Conservation (phyloP, 2,888 invertebrate species). For the Aspidapion aeneum region DNA sequence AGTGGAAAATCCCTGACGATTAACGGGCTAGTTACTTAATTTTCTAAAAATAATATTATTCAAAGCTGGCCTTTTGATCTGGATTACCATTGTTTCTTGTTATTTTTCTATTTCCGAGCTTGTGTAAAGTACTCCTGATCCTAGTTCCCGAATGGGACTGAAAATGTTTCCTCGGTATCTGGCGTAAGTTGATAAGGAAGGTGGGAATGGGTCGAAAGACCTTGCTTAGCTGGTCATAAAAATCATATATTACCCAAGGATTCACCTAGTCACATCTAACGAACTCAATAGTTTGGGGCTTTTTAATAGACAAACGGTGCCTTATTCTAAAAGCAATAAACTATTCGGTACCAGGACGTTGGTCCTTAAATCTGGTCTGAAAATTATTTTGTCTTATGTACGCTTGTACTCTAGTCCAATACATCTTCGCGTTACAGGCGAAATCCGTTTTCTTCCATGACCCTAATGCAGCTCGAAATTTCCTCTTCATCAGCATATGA, state of each 20-base stretch:
- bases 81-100: too few species aligned
- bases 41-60: too few species aligned
- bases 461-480: slow-evolving; percentile 4
- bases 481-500: slow-evolving; percentile 6
- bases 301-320: slow-evolving; percentile 17
- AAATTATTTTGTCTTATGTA: slow-evolving; percentile 11
- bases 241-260: background rate
- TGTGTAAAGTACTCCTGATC: too few species aligned
- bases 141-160: too few species aligned
- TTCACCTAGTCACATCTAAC: slow-evolving; percentile 12
- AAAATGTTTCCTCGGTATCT: too few species aligned
- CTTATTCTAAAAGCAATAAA: slow-evolving; percentile 14
- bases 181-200: too few species aligned
- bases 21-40: too few species aligned
- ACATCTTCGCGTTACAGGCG: slow-evolving; percentile 19
- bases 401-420: slow-evolving; percentile 14
- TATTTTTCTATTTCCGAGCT: too few species aligned
- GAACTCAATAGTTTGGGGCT: slow-evolving; percentile 18
- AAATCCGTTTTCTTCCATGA: slow-evolving; percentile 21
- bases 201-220: too few species aligned
- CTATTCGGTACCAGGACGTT: slow-evolving; percentile 15
- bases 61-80: too few species aligned
- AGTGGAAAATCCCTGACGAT: too few species aligned
- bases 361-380: slow-evolving; percentile 9
- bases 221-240: background rate